Conservation (phyloP, 2,888 invertebrate genomes). For the Microctonus aethiopoides region DNA sequence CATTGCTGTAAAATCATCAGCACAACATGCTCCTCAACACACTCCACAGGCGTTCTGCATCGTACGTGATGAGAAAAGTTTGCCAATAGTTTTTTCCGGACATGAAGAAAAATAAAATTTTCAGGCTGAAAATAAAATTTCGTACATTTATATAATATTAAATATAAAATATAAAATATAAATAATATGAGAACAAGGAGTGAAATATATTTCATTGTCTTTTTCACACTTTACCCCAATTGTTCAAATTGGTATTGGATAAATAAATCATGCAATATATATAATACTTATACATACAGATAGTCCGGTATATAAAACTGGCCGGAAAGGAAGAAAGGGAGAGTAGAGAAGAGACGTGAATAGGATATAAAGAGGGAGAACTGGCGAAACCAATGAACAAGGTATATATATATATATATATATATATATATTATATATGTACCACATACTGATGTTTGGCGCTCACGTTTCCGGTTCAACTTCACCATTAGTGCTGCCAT, state of each 20-base stretch:
- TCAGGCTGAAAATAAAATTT: no score
- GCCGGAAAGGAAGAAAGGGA: background rate
- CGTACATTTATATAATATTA: no score
- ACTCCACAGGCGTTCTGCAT: background rate
- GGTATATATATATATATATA: background rate
- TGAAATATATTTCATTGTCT: background rate
- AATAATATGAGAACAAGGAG: background rate
- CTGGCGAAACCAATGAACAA: background rate
- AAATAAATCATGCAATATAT: background rate
- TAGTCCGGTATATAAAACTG: background rate
- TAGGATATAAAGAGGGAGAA: background rate
- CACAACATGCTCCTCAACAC: background rate
- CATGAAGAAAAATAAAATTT: background rate
- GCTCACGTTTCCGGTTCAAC: constrained; percentile 37
- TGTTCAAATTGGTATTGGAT: background rate
- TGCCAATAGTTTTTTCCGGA: background rate
- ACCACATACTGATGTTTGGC: constrained; percentile 35
- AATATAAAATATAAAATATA: no score
- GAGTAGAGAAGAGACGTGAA: background rate
- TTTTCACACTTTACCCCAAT: background rate
- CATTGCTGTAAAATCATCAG: background rate
- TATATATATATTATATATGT: no score
- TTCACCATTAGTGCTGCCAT: constrained; percentile 33
- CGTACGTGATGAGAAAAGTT: constrained; percentile 41
- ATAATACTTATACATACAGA: no score